These are phyloP conservation scores for Junonia oenone DNA, from an alignment of 2,888 invertebrate species.

Conservation along the genomic window DNA sequence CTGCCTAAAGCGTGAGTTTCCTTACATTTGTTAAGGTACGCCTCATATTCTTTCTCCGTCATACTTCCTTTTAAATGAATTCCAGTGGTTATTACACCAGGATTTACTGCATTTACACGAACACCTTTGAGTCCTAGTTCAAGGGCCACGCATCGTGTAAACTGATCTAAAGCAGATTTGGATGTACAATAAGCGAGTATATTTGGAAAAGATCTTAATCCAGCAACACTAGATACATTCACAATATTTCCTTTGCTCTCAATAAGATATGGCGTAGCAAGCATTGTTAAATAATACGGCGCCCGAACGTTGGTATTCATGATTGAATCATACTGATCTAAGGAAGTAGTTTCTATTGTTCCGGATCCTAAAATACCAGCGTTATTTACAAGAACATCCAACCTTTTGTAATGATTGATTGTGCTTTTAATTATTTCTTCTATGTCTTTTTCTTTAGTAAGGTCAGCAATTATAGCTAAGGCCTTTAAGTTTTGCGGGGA, in stretches of 20 bases:
- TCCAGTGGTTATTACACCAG: too few relatives aligned
- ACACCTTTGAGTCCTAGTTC: slow-evolving; percentile 89
- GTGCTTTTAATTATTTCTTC: too few relatives aligned
- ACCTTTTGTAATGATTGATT: slow-evolving; percentile 81
- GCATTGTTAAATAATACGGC: slow-evolving; percentile 87
- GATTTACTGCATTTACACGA: slow-evolving; percentile 94
- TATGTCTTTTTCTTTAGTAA: slow-evolving; percentile 84
- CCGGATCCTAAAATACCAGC: slow-evolving; percentile 90
- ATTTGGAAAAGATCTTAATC: slow-evolving; percentile 91
- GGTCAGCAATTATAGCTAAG: slow-evolving; percentile 80
- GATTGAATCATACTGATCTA: slow-evolving; percentile 89
- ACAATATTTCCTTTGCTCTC: slow-evolving; percentile 91
- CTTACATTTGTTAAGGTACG: slow-evolving; percentile 88
- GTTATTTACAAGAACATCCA: slow-evolving; percentile 91
- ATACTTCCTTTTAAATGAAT: too few relatives aligned
- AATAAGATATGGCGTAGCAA: slow-evolving; percentile 90
- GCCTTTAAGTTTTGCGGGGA: slow-evolving; percentile 63
- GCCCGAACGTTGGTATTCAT: slow-evolving; percentile 93
- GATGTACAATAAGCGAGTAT: slow-evolving; percentile 94
- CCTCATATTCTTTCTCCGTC: slow-evolving; percentile 86
- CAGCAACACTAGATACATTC: slow-evolving; percentile 95
- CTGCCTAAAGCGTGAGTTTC: slow-evolving; percentile 94
- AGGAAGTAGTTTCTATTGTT: slow-evolving; percentile 87
- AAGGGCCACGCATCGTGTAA: slow-evolving; percentile 93
- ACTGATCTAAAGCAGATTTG: slow-evolving; percentile 95